A percentile compares a stretch with the other conserved stretches of the same genome.
Conservation (phyloP, 2,797 vertebrate species). For the Hippocampus kuda region DNA sequence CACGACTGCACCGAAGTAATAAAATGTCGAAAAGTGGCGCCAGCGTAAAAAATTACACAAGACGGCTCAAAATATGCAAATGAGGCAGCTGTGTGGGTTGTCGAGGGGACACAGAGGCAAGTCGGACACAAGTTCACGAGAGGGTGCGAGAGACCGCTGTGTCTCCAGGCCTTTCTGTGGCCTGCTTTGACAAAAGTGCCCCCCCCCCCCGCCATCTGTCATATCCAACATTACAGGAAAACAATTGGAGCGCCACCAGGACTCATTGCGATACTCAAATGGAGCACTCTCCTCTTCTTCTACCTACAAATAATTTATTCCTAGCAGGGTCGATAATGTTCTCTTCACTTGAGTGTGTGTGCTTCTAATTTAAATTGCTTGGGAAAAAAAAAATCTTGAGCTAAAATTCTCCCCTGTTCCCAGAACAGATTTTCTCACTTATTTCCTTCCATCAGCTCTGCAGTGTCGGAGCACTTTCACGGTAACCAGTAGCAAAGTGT, state of each 20-base stretch:
- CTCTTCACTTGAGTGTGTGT: neutral
- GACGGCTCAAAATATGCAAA: neutral
- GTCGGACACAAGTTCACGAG: constrained; percentile 12
- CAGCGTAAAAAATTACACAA: neutral
- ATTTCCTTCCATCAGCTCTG: constrained; percentile 26
- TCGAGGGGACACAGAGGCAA: constrained; percentile 12
- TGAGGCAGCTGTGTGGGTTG: constrained; percentile 4
- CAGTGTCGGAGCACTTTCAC: constrained; percentile 19
- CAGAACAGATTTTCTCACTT: constrained; percentile 34
- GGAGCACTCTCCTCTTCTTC: constrained; percentile 25
- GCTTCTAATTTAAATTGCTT: neutral
- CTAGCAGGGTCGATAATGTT: neutral
- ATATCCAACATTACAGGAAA: constrained; percentile 36
- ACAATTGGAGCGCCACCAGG: constrained; percentile 28
- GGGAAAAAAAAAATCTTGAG: neutral
- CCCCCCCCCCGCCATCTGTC: constrained; percentile 59
- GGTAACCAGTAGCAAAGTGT: constrained; percentile 15
- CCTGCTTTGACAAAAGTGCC: constrained; percentile 21
- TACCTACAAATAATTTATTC: constrained; percentile 2
- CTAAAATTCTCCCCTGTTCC: constrained; percentile 13
- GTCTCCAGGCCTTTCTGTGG: constrained; percentile 41
- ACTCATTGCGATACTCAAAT: constrained; percentile 16
- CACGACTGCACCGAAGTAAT: neutral
- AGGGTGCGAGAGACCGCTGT: constrained; percentile 15
- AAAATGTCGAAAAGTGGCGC: neutral